A percentile compares a stretch with the other conserved stretches of the same genome.
Conservation (phyloP, 2,888 invertebrate genomes). For the Galerucella pusilla region DNA sequence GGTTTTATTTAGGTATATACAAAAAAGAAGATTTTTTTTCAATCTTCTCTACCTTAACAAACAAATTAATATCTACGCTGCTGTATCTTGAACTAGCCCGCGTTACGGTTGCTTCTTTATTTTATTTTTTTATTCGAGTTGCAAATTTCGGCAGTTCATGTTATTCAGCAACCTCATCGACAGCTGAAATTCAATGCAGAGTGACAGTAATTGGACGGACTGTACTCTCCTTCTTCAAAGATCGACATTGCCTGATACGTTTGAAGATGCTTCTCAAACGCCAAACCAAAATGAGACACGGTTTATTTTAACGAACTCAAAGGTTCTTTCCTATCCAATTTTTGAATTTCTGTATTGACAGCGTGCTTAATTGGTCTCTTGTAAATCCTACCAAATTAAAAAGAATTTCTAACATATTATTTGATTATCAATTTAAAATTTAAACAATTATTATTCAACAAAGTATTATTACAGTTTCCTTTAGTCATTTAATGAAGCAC, state of each 20-base stretch:
- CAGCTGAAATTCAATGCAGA: constrained; percentile 43
- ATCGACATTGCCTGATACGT: constrained; percentile 43
- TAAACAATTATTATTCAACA: too few relatives aligned
- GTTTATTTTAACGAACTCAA: constrained; percentile 27
- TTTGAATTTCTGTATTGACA: constrained; percentile 14
- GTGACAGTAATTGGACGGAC: constrained; percentile 52
- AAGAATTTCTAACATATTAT: background rate
- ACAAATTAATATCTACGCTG: too few relatives aligned
- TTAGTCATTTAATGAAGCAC: too few relatives aligned
- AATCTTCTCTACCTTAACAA: too few relatives aligned
- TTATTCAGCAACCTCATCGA: constrained; percentile 23
- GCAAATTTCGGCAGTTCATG: constrained; percentile 38
- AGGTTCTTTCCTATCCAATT: background rate
- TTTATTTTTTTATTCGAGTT: background rate
- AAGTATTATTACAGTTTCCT: too few relatives aligned
- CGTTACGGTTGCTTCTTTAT: background rate
- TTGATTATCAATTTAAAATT: too few relatives aligned
- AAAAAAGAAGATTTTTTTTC: too few relatives aligned
- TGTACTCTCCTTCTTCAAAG: constrained; percentile 34
- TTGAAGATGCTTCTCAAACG: constrained; percentile 37
- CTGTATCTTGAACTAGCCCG: too few relatives aligned
- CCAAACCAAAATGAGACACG: constrained; percentile 37
- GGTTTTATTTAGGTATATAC: background rate
- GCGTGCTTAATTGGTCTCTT: constrained; percentile 11
- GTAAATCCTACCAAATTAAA: background rate